Conservation (phyloP, 2,888 invertebrate species). For the Cyclophora albipunctata region DNA sequence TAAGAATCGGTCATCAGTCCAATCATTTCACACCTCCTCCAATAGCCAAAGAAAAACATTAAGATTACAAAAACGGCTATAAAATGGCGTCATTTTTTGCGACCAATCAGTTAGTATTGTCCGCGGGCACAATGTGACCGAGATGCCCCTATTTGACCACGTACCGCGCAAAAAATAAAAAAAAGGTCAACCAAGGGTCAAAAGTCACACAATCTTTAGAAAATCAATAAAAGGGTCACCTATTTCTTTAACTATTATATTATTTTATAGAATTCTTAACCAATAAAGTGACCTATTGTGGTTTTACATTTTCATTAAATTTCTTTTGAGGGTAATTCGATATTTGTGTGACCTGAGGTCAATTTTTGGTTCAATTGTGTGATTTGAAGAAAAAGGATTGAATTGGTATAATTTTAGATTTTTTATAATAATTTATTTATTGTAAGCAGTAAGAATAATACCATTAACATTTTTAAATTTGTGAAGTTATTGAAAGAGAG, state of each 20-base stretch:
- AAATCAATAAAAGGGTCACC: conserved; percentile 46
- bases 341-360: conserved; percentile 65
- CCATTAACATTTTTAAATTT: too few species aligned
- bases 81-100: conserved; percentile 33
- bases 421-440: too few species aligned
- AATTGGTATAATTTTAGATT: too few species aligned
- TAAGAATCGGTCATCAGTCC: too few species aligned
- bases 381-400: too few species aligned
- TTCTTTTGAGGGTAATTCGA: conserved; percentile 46
- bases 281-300: conserved; percentile 10
- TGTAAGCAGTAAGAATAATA: too few species aligned
- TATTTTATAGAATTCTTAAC: too few species aligned
- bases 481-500: too few species aligned
- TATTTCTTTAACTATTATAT: conserved; percentile 13
- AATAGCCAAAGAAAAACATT: too few species aligned
- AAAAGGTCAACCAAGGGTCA: conserved; percentile 43
- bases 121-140: conserved; percentile 36
- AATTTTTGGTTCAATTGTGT: conserved; percentile 16
- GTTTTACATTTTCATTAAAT: conserved; percentile 30
- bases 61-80: conserved; percentile 11
- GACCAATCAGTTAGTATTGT: conserved; percentile 62
- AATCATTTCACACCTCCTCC: too few species aligned
- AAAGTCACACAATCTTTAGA: conserved; percentile 40
- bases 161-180: conserved; percentile 32
- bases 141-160: conserved; percentile 55